Conservation (phyloP, 2,113 vertebrate species). For the Tupaia chinensis region DNA sequence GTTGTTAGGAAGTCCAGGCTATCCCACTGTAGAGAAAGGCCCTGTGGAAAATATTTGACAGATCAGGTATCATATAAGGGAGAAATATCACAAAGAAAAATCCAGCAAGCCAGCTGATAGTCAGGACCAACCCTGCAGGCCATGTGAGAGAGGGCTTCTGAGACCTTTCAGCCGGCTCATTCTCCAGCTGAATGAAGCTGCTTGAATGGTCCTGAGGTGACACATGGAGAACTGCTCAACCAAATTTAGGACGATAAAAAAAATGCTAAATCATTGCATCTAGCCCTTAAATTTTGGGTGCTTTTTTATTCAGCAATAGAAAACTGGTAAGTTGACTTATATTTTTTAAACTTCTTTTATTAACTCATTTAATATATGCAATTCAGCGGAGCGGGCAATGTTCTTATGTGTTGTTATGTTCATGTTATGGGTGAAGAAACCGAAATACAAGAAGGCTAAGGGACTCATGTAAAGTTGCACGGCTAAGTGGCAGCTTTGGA, state of each 20-base stretch:
- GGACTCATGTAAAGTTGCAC: background rate
- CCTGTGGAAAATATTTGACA: background rate
- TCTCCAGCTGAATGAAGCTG: background rate
- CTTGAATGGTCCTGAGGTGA: background rate
- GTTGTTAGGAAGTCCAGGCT: background rate
- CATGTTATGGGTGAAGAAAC: background rate
- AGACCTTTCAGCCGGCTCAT: background rate
- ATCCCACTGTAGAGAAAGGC: background rate
- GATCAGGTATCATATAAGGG: background rate
- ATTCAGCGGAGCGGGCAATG: background rate
- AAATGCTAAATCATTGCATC: background rate
- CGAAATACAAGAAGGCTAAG: background rate
- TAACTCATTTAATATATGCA: background rate
- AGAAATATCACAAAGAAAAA: background rate
- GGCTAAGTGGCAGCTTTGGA: background rate
- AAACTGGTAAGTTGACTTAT: background rate
- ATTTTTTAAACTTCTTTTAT: background rate
- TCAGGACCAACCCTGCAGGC: background rate
- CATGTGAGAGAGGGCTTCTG: background rate
- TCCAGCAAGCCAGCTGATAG: background rate
- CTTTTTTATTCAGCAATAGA: background rate
- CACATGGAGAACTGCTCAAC: background rate
- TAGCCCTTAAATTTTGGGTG: background rate
- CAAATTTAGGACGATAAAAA: background rate
- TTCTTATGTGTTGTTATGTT: background rate